Conservation (phyloP, 2,888 invertebrate genomes). For the Thelaira solivaga region DNA sequence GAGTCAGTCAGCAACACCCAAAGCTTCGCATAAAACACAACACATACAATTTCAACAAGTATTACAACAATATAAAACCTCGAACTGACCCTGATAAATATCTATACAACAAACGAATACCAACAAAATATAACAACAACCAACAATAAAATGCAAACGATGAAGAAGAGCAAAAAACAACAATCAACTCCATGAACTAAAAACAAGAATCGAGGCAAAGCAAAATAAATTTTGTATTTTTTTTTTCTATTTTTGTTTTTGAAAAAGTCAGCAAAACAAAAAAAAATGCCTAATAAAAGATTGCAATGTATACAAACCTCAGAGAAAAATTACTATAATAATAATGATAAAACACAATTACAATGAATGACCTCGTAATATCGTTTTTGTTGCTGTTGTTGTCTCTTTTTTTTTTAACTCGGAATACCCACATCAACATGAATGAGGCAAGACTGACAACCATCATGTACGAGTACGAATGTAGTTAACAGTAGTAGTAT, state of each 20-base stretch:
- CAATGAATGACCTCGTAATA: conserved; percentile 51
- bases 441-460: conserved; percentile 49
- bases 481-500: not conserved
- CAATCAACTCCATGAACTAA: conserved; percentile 49
- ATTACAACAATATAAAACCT: conserved; percentile 70
- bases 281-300: conserved; percentile 21
- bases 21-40: conserved; percentile 8
- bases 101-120: conserved; percentile 53
- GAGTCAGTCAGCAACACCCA: conserved; percentile 41
- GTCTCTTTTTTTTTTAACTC: conserved; percentile 24
- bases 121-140: conserved; percentile 55
- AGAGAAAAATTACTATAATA: conserved; percentile 18
- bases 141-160: conserved; percentile 47
- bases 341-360: conserved; percentile 55
- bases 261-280: no score
- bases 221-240: conserved; percentile 12
- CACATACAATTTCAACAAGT: conserved; percentile 54
- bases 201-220: conserved; percentile 45
- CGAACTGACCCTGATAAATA: conserved; percentile 77
- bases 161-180: conserved; percentile 41
- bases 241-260: not conserved
- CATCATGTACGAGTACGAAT: not conserved
- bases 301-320: conserved; percentile 6
- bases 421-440: conserved; percentile 44
- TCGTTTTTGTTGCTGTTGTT: not conserved